A percentile compares a stretch with the other conserved stretches of the same genome.
Evolutionary conservation across 2,888 invertebrate species (phyloP).

Genomic region (Phengaris arion): DNA sequence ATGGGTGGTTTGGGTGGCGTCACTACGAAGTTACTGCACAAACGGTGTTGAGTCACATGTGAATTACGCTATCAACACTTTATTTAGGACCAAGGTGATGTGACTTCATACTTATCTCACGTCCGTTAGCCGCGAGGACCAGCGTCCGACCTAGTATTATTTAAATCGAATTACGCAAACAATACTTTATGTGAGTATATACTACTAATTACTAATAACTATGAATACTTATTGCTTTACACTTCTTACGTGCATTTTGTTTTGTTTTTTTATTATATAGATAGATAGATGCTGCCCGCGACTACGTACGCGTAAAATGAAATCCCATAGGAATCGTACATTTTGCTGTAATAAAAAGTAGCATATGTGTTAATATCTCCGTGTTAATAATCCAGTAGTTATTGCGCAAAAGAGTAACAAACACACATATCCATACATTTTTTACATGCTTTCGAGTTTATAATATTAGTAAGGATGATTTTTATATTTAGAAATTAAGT

Average conservation of each 20-base stretch:
- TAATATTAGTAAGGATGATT: no score
- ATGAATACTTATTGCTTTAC: not conserved
- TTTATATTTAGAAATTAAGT: no score
- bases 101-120: constrained; percentile 40
- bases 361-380: no score
- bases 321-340: no score
- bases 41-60: constrained; percentile 53
- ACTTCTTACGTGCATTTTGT: not conserved
- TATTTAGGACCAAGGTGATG: constrained; percentile 62
- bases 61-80: constrained; percentile 49
- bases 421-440: no score
- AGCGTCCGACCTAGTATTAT: constrained; percentile 6
- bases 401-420: no score
- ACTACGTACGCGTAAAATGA: no score
- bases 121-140: constrained; percentile 33
- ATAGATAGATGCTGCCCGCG: no score
- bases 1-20: constrained; percentile 5
- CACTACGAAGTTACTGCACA: constrained; percentile 1
- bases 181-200: not conserved
- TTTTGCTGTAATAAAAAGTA: no score
- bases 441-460: no score
- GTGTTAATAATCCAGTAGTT: no score
- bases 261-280: not conserved
- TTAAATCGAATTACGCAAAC: constrained; percentile 19
- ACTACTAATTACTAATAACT: no score